Evolutionary conservation across 1,140 invertebrate genomes (phyloP), one percentile per base, ranked within the genome.

Genomic region (Drosophila ficusphila): DNA sequence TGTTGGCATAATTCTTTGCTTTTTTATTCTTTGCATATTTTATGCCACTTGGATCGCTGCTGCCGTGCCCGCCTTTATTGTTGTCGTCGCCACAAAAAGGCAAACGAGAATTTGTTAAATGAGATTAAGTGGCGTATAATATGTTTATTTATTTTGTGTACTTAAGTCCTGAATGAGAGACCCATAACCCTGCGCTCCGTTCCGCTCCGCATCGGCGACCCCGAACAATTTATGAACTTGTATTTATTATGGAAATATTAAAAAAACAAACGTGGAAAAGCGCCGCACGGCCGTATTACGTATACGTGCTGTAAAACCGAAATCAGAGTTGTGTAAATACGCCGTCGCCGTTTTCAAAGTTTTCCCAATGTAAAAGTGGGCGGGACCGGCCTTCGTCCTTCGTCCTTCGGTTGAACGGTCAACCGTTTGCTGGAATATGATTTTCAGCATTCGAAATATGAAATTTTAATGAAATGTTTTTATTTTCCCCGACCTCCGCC

Each of bases 61-160:
- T 33, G 18, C 23, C 1, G 19, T 38, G 9, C n/a, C 33, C 34
- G 48, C 18, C 47, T 62, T 61, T 65, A 47, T 47, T 64, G 42
- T 64, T 49, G 44, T 65, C 60, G 68, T 56, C 41, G 71, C 64
- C 72, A 31, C 73, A 83, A 75, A 65, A 71, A 83, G 74, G 74
- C 69, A 70, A 77, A 81, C 68, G 74, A 61, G 76, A 88, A 86
- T 86, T 88, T 81, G 82, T 86, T 86, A 86, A 77, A 77, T 76
- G 77, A 76, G 81, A 82, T 86, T 86, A 88, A 69, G 71, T 71
- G 60, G 56, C 73, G 56, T 61, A 88, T 88, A 78, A 88, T 76
- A 76, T 77, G 79, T 74, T 75, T 70, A 83, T 78, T 86, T 88
- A 75, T 82, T 77, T 77, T 62, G 73, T 86, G 57, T 70, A 69